Evolutionary conservation across 2,888 invertebrate genomes (phyloP).

Genomic region (Furcula furcula): DNA sequence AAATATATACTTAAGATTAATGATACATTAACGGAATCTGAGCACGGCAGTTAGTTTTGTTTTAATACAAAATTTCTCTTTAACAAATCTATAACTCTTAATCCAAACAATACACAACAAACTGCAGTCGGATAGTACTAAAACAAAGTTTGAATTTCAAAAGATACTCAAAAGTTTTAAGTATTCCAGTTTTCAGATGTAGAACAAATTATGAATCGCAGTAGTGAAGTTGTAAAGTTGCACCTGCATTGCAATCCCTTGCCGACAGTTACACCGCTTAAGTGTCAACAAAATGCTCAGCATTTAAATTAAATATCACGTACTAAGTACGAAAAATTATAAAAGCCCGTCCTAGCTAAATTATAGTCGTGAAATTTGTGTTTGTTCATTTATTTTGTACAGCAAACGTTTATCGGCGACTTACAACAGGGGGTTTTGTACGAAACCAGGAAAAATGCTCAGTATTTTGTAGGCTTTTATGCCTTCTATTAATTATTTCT

Average conservation of each 20-base stretch:
- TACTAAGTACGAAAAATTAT: not conserved
- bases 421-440: not conserved
- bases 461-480: too few relatives aligned
- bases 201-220: constrained; percentile 21
- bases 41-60: too few relatives aligned
- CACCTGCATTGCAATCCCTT: constrained; percentile 11
- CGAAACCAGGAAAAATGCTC: too few relatives aligned
- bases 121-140: constrained; percentile 10
- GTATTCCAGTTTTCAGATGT: constrained; percentile 20
- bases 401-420: not conserved
- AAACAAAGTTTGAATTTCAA: constrained; percentile 11
- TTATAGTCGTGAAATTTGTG: not conserved
- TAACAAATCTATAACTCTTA: too few relatives aligned
- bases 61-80: too few relatives aligned
- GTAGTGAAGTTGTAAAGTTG: constrained; percentile 16
- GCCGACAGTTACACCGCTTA: constrained; percentile 18
- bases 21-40: too few relatives aligned
- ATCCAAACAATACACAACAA: too few relatives aligned
- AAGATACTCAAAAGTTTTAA: constrained; percentile 22
- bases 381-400: not conserved
- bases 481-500: too few relatives aligned
- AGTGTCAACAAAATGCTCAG: constrained; percentile 18
- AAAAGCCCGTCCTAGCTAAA: not conserved
- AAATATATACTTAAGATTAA: too few relatives aligned
- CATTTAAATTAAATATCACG: constrained; percentile 8